Evolutionary conservation across 2,113 vertebrate genomes (phyloP), one percentile per base, ranked within the genome.

Genomic region (Tupaia tana): DNA sequence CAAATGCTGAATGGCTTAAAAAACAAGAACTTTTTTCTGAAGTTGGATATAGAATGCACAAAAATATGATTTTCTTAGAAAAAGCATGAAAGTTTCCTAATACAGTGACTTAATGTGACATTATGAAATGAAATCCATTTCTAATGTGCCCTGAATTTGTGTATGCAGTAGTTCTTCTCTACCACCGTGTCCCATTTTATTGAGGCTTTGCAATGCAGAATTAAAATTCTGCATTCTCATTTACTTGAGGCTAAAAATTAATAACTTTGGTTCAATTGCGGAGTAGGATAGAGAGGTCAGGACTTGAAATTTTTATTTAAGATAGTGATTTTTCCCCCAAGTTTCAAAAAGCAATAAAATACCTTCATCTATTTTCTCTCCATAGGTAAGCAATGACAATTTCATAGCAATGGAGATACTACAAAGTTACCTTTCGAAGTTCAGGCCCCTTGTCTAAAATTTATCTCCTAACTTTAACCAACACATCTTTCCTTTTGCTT

Each of bases 181-280:
- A 9, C 70, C 54, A 11, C 22, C 11, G 25, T 11, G 27, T n/a
- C 13, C 79, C 34, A 66, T 73, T 84, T 84, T 83, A 95, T 67
- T 89, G 86, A 70, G 31, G 56, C 63, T 91, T 95, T 1, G 6
- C 54, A 4, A 86, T 13, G 12, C 43, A 89, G 43, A 73, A 14
- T 11, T 83, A 91, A 86, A 95, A 83, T 86, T 90, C 81, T 69
- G 61, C 85, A 86, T 86, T 90, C 67, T 89, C 81, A 97, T 95
- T 93, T 96, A 88, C 67, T 89, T 81, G 56, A 85, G 52, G 91
- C 86, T 94, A 96, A 97, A 97, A 91, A 89, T 94, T 83, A 97
- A 97, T 91, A 52, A 95, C 71, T 94, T 96, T 83, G n/a, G 22
- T 91, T 96, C 86, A 75, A 13, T 79, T 80, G 52, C 58, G 91